Base-by-base conservation (phyloP, 2,113 vertebrate species). In the Hydrolagus affinis region DNA sequence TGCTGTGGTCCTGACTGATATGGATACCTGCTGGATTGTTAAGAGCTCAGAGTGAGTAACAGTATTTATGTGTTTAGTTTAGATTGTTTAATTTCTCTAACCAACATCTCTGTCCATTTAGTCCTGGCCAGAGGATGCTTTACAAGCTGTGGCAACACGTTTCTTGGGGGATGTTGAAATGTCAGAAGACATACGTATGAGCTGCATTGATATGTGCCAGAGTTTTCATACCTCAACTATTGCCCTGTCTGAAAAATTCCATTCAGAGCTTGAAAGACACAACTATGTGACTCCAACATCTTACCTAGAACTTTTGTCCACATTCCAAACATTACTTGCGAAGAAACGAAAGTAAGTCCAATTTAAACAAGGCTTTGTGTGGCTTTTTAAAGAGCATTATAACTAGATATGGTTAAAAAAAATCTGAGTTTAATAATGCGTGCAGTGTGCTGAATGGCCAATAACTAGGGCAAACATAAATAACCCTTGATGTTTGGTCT, bases 231-330 rank as follows among this genome's bases (percentile, higher is more conserved):
- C 91, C 0, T 95, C 96, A 32, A 95, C 96, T 17, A 93, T 96
- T 86, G 71, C 88, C 25, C 89, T 97, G 70, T 97, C 96, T 0
- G 86, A 85, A 60, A 90, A 90, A 70, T 98, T 96, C 89, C 88
- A 89, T 57, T 30, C 87, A 3, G 94, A 98, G 86, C 90, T 97
- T 85, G 95, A 96, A 74, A 94, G 95, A 83, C 89, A 94, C 89
- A 97, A 96, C 88, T 98, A 98, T 66, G 96, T 97, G 87, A 98
- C 96, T 44, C 96, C 96, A 44, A 97, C 96, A 70, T 98, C 96
- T 15, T 98, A 97, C 86, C 89, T 98, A 85, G 96, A 97, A 88
- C 92, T 98, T 85, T 97, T 97, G 88, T 97, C 94, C 15, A 97
- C 96, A 87, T 97, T 96, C 90, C 96, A 96, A 90, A 76, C 89